Conservation (phyloP, 2,113 vertebrate genomes). For the Upupa epops region DNA sequence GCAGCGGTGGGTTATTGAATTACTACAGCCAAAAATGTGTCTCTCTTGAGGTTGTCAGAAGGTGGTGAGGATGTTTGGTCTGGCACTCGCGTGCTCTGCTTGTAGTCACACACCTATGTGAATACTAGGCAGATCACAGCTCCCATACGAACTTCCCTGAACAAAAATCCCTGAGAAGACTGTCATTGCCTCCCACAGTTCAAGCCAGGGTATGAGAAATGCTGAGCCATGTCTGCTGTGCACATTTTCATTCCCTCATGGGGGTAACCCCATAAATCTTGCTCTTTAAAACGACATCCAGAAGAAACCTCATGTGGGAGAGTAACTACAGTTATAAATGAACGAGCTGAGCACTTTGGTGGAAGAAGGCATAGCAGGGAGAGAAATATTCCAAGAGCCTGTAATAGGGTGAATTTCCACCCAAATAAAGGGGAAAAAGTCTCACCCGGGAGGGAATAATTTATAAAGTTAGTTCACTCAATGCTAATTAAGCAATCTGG, state of each 20-base stretch:
- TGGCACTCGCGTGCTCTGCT: neutral
- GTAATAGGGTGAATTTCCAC: neutral
- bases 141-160: neutral
- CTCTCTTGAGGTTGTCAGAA: neutral
- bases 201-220: rapidly evolving
- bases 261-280: neutral
- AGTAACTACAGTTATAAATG: neutral
- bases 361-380: neutral
- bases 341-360: neutral
- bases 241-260: neutral
- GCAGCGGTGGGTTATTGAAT: neutral
- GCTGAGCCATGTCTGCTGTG: neutral
- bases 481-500: neutral
- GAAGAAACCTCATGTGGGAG: conserved; percentile 1
- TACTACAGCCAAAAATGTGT: neutral
- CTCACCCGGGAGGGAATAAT: neutral
- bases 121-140: neutral
- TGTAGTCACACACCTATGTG: neutral
- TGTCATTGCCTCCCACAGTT: neutral
- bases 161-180: neutral
- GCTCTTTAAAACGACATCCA: neutral
- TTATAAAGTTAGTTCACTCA: neutral
- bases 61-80: neutral
- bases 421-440: neutral
- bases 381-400: neutral